These are phyloP conservation scores for Papilio xuthus DNA, from an alignment of 1,140 invertebrate species.

Conservation along the genomic window DNA sequence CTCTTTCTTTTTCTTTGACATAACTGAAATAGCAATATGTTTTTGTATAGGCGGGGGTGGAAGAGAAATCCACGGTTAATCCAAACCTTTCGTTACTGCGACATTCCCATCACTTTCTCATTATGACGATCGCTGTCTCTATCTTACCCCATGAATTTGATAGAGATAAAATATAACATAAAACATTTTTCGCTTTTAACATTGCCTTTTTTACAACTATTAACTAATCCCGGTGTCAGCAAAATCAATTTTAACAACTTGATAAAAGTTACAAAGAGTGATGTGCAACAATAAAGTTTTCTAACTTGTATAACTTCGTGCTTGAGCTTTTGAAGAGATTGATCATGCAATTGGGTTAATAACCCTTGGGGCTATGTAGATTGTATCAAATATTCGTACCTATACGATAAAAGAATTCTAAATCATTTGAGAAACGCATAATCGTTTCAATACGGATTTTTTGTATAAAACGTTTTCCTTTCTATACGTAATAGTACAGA, in stretches of 20 bases:
- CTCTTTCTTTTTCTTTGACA: too few species aligned
- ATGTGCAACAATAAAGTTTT: not conserved
- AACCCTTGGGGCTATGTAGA: constrained; percentile 5
- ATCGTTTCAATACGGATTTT: not conserved
- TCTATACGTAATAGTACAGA: not conserved
- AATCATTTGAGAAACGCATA: not conserved
- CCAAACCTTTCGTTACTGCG: not conserved
- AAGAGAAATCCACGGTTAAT: too few species aligned
- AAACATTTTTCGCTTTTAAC: not conserved
- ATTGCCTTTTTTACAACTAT: not conserved
- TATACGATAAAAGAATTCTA: not conserved
- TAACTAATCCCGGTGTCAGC: not conserved
- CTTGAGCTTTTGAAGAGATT: not conserved
- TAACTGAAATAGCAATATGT: too few species aligned
- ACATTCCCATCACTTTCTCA: not conserved
- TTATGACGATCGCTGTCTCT: not conserved
- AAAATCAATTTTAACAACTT: not conserved
- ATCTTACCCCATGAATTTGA: not conserved
- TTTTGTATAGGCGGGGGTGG: too few species aligned
- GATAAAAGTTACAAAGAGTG: not conserved
- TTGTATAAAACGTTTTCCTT: not conserved
- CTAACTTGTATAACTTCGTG: constrained; percentile 1
- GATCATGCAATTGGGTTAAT: constrained; percentile 22
- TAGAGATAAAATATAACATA: not conserved
- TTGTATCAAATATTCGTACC: not conserved